A percentile compares a stretch with the other conserved stretches of the same genome.
phyloP scores from a whole-genome alignment of 2,113 vertebrate genomes.

The Vimba vimba region DNA sequence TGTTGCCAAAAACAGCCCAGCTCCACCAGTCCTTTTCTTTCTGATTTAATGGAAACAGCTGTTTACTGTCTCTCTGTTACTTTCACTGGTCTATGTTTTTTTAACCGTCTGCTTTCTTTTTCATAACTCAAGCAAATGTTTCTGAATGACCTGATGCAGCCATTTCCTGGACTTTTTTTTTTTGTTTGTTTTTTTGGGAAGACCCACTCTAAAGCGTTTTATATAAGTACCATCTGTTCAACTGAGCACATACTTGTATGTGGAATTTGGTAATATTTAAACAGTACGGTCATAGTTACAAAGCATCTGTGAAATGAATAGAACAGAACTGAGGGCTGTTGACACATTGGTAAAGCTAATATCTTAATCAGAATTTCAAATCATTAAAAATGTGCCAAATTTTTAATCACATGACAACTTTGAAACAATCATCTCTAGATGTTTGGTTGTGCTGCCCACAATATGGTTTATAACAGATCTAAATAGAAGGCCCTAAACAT shows the following conservation, averaged over 20 bases:
- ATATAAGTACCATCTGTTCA: constrained; percentile 43
- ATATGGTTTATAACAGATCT: not conserved
- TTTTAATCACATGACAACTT: not conserved
- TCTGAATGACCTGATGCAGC: constrained; percentile 42
- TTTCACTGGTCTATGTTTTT: constrained; percentile 42
- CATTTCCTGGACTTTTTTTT: constrained; percentile 33
- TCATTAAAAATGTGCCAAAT: not conserved
- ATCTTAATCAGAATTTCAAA: not conserved
- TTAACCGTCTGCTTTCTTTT: constrained; percentile 47
- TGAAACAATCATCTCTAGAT: not conserved
- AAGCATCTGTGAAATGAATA: constrained; percentile 20
- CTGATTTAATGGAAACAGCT: constrained; percentile 61
- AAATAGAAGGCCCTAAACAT: not conserved
- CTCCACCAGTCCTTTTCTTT: constrained; percentile 50
- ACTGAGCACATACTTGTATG: constrained; percentile 4
- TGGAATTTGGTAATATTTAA: constrained; percentile 8
- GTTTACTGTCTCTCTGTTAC: constrained; percentile 45
- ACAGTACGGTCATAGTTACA: not conserved
- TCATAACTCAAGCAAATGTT: constrained; percentile 53
- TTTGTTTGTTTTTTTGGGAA: constrained; percentile 28
- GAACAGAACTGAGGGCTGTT: not conserved
- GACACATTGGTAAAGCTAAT: not conserved
- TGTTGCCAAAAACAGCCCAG: constrained; percentile 52
- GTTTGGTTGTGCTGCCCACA: not conserved
- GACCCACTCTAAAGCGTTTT: constrained; percentile 18